Base-by-base conservation (phyloP, 92 coral and sea anemone species). In the Scolanthus callimorphus region DNA sequence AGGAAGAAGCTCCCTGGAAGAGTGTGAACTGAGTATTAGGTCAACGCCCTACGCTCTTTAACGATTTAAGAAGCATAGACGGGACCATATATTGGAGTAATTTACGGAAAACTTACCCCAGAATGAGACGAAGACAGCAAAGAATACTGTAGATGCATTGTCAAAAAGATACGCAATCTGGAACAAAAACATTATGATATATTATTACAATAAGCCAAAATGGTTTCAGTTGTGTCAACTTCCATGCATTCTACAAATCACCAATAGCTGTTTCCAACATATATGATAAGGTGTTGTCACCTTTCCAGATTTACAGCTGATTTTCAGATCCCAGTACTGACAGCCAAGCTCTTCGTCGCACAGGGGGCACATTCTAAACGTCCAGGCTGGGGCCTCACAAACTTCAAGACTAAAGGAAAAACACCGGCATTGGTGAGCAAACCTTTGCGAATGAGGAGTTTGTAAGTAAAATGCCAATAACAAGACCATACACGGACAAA, bases 321-420 rank as follows among this genome's bases (percentile, higher is more conserved):
- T 72, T 23, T 88, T 77, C n/a, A 92, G 79, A 45, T 92, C 98
- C 79, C 90, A 79, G 48, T 75, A 89, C 55, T 84, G 87, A 39
- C 98, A 92, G 3, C 98, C 98, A 21, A 92, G 89, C 1, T 83
- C 83, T 66, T 92, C 98, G 34, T 92, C 98, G 53, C 98, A 92
- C 62, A 90, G 80, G 6, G 98, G 91, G 29, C 98, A 92, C 98
- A 92, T 92, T 71, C 74, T 88, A 73, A 79, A 92, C 25, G 98
- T 83, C 88, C 78, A 63, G 24, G 70, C 84, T 6, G 98, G 98
- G 51, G 52, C 50, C 20, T 92, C 90, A 69, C 98, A 92, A 17
- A 92, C 98, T 68, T 92, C 98, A 51, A 72, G 78, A 17, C 98
- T 92, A 62, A n/a, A n/a, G n/a, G n/a, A n/a, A n/a, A n/a, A n/a